Base-by-base conservation (phyloP, 2,888 invertebrate genomes). In the Nomada flava region DNA sequence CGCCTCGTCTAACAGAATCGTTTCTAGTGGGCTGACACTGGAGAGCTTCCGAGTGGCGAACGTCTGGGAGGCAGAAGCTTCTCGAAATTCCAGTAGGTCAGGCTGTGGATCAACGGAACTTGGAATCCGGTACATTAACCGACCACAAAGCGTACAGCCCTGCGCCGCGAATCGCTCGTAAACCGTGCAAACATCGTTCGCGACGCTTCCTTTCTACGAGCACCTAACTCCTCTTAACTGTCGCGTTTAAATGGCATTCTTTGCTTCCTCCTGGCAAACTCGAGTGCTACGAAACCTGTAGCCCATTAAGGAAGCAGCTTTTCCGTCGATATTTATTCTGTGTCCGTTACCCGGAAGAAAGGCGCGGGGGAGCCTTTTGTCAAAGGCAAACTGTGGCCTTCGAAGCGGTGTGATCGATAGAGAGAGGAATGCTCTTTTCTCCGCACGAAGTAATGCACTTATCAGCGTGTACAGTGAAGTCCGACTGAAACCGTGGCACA, bases 101-200 rank as follows among this genome's bases (percentile, higher is more conserved):
- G 77, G 80, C 74, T 64, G 73, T 81, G 85, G 78, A 84, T 84
- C 84, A 82, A 83, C 79, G 83, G 85, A 89, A 87, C 84, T 81
- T 50, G 85, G 86, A 89, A 90, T 88, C 87, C 83, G 87, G 86
- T 86, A 86, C 88, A 89, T 91, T 90, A 91, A 88, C 83, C 84
- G 88, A 79, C 90, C 90, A 85, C 90, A 90, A 85, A 90, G 84
- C 86, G 86, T 83, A 82, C 74, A 84, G 76, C 76, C 64, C 74
- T 69, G 71, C 71, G 86, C 82, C 83, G 88, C 83, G 90, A 89
- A 88, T 88, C 84, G 89, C 88, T 90, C 91, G 89, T 91, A 91
- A 91, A 91, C 86, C 86, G 84, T 84, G 63, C 75, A 87, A 89
- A 89, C 81, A 85, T 85, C 86, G 89, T 88, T 89, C 87, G 84